Evolutionary conservation across 2,797 vertebrate genomes (phyloP).

Genomic region (Liparis tanakae): DNA sequence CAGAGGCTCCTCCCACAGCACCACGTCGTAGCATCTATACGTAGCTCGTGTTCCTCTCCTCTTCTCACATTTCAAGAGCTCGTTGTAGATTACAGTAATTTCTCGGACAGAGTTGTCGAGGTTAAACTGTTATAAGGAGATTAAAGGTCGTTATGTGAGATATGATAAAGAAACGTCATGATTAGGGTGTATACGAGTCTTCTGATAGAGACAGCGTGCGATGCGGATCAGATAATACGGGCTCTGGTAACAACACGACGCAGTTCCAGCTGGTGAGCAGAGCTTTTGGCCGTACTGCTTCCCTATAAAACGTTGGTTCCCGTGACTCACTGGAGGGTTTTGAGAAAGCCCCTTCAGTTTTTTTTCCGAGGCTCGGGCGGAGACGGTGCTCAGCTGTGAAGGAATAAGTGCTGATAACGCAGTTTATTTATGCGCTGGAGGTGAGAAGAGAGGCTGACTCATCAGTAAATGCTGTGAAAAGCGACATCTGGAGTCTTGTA

Average conservation of each 20-base stretch:
- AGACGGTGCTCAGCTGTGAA: conserved; percentile 34
- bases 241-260: conserved; percentile 43
- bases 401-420: conserved; percentile 2
- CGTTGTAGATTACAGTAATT: too few relatives aligned
- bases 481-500: conserved; percentile 38
- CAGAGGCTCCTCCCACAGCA: background rate
- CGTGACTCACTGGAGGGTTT: conserved; percentile 31
- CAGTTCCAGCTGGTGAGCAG: conserved; percentile 53
- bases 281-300: conserved; percentile 50
- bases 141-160: background rate
- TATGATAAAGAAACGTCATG: background rate
- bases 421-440: conserved; percentile 7
- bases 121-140: background rate
- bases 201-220: conserved; percentile 24
- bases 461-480: background rate
- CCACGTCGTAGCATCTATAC: background rate
- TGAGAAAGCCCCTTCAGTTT: conserved; percentile 40
- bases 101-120: background rate
- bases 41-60: background rate
- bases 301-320: conserved; percentile 46
- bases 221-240: conserved; percentile 44
- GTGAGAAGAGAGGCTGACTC: conserved; percentile 13
- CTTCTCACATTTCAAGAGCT: background rate
- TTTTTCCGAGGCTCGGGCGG: conserved; percentile 2
- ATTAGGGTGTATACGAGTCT: background rate